phyloP scores from a whole-genome alignment of 2,888 invertebrate species.

The Drosophila villosipedis region DNA sequence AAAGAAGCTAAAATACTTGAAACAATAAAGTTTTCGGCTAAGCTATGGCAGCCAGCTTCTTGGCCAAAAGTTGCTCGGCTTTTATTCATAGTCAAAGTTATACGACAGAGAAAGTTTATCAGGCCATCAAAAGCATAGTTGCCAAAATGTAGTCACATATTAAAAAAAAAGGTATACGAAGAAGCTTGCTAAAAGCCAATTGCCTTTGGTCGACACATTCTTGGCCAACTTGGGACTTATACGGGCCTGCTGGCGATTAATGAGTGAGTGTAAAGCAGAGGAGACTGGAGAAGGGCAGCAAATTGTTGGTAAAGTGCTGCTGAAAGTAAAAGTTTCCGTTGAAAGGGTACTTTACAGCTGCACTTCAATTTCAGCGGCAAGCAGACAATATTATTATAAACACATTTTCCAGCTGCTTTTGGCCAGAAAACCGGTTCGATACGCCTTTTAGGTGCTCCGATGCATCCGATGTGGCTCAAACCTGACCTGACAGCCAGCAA shows the following conservation, averaged over 20 bases:
- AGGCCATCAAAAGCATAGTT: constrained; percentile 64
- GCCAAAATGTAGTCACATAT: constrained; percentile 45
- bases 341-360: constrained; percentile 36
- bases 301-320: constrained; percentile 7
- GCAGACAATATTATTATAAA: constrained; percentile 63
- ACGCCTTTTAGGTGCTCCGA: constrained; percentile 29
- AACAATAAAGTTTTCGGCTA: constrained; percentile 67
- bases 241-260: constrained; percentile 25
- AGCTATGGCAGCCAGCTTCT: constrained; percentile 37
- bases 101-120: constrained; percentile 67
- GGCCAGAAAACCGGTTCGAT: constrained; percentile 61
- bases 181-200: constrained; percentile 29
- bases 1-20: constrained; percentile 43
- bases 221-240: constrained; percentile 23
- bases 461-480: constrained; percentile 8
- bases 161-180: constrained; percentile 15
- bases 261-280: constrained; percentile 23
- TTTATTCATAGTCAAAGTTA: constrained; percentile 60
- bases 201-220: constrained; percentile 33
- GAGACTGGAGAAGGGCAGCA: neutral
- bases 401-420: constrained; percentile 67
- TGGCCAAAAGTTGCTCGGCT: constrained; percentile 48
- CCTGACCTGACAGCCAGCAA: neutral
- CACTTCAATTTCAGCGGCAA: constrained; percentile 58
- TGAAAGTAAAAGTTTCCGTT: constrained; percentile 50